Evolutionary conservation across 1,140 invertebrate species (phyloP).

Genomic region (Maniola jurtina): DNA sequence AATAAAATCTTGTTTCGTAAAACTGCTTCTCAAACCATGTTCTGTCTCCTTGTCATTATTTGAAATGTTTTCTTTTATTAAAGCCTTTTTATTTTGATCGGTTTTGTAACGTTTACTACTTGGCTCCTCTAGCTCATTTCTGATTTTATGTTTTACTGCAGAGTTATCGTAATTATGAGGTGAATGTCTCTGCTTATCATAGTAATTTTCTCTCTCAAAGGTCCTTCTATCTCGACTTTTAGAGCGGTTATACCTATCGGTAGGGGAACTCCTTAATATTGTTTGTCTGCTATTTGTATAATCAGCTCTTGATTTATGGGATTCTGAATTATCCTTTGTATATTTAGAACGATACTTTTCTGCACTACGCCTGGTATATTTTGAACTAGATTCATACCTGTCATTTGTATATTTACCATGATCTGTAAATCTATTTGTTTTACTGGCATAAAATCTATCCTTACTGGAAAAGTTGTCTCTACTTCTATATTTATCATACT

Average conservation of each 20-base stretch:
- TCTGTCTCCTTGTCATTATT: slow-evolving; percentile 28
- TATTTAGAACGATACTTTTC: slow-evolving; percentile 30
- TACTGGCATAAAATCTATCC: slow-evolving; percentile 33
- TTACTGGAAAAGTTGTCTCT: slow-evolving; percentile 7
- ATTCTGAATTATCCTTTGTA: slow-evolving; percentile 18
- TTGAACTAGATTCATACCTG: slow-evolving; percentile 39
- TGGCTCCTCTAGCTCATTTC: slow-evolving; percentile 41
- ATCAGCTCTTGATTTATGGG: slow-evolving; percentile 25
- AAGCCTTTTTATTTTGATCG: slow-evolving; percentile 27
- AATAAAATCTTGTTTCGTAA: slow-evolving; percentile 10
- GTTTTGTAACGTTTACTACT: slow-evolving; percentile 40
- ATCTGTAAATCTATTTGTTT: slow-evolving; percentile 22
- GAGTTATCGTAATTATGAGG: slow-evolving; percentile 31
- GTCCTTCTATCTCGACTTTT: slow-evolving; percentile 39
- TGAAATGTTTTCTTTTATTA: slow-evolving; percentile 23
- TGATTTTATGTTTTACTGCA: slow-evolving; percentile 40
- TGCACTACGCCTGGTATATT: slow-evolving; percentile 39
- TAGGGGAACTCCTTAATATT: slow-evolving; percentile 42
- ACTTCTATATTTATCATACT: slow-evolving; percentile 19
- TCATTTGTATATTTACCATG: slow-evolving; percentile 40
- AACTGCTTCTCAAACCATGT: slow-evolving; percentile 12
- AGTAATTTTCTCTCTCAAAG: slow-evolving; percentile 26
- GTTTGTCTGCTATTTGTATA: slow-evolving; percentile 24
- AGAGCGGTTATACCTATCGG: slow-evolving; percentile 39
- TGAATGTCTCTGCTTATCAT: slow-evolving; percentile 35